These are phyloP conservation scores for Vombatus ursinus DNA, from an alignment of 2,113 vertebrate genomes.

Conservation along the genomic window DNA sequence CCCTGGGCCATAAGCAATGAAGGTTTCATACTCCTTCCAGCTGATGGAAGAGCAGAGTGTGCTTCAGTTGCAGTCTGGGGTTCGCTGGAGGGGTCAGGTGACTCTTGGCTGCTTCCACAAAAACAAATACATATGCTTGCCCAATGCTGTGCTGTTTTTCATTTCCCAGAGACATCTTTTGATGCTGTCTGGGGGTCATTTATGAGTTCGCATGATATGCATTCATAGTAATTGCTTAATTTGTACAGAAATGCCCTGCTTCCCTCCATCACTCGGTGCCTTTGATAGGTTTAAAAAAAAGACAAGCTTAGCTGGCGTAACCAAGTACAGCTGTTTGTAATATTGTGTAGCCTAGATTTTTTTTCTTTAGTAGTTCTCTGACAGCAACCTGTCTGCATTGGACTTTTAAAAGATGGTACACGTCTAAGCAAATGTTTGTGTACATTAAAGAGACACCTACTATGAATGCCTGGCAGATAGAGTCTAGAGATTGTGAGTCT, in stretches of 20 bases:
- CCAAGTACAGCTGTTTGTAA: conserved; percentile 42
- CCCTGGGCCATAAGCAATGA: conserved; percentile 27
- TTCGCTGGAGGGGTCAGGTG: conserved; percentile 1
- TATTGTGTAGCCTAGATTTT: neutral
- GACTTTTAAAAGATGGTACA: conserved; percentile 3
- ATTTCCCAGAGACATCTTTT: conserved; percentile 34
- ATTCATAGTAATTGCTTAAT: conserved; percentile 60
- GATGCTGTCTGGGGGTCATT: conserved; percentile 41
- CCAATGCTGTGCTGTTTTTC: conserved; percentile 4
- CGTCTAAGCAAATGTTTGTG: conserved; percentile 5
- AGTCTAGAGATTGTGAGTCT: neutral
- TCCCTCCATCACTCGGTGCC: conserved; percentile 47
- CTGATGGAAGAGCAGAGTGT: neutral
- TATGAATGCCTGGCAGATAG: neutral
- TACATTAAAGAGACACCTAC: conserved; percentile 17
- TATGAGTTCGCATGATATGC: conserved; percentile 41
- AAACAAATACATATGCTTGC: conserved; percentile 59
- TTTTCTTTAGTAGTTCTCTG: neutral
- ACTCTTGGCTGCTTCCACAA: conserved; percentile 6
- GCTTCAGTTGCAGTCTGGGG: neutral
- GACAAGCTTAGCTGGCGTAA: conserved; percentile 45
- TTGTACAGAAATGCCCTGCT: conserved; percentile 68
- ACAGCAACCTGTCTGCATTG: neutral
- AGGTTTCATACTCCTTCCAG: conserved; percentile 40
- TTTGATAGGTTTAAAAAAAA: conserved; percentile 61